Evolutionary conservation across 2,797 vertebrate genomes (phyloP), one percentile per base, ranked within the genome.

Genomic region (Mustela erminea): DNA sequence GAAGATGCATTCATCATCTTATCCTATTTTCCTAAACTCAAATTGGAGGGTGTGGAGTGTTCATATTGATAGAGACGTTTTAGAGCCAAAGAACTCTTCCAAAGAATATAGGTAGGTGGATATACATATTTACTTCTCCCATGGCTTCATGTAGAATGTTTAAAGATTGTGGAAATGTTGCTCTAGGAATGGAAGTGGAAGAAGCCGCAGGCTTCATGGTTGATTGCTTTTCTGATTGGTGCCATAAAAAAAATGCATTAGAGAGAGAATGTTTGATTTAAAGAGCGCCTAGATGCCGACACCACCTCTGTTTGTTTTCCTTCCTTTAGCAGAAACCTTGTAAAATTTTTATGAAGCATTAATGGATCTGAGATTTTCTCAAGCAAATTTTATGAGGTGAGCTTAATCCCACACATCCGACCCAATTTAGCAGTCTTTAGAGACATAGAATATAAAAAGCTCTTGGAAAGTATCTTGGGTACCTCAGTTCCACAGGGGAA

Each of bases 271-370:
- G 97, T 98, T 99, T 99, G 98, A 98, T 98, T 99, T 98, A 96
- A 98, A 98, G 97, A 98, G 98, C 52, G 91, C 97, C 96, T 96
- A 77, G 92, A 97, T 98, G 98, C 98, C n/a, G 18, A 98, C 97
- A 98, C 98, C 87, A 77, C 98, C 98, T 98, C 98, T 99, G 98
- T 99, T 99, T 99, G 98, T 98, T 99, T 98, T 98, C 93, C 97
- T 98, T 96, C 98, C 98, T 98, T 98, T 97, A 98, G 98, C 98
- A 97, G 97, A 99, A 98, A 98, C 97, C 98, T 98, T 99, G 98
- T 99, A 98, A 99, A 99, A 98, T 54, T 98, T 99, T 99, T 98
- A 99, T 98, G 98, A 99, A 98, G 98, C 97, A 96, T 98, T 99
- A 99, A 98, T 98, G 98, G 98, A 98, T 98, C 54, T 41, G 98